Percentiles rank a stretch among this genome's conserved stretches.
These are phyloP conservation scores for Tetraneura akinire DNA, from an alignment of 1,140 invertebrate genomes.

Conservation along the genomic window DNA sequence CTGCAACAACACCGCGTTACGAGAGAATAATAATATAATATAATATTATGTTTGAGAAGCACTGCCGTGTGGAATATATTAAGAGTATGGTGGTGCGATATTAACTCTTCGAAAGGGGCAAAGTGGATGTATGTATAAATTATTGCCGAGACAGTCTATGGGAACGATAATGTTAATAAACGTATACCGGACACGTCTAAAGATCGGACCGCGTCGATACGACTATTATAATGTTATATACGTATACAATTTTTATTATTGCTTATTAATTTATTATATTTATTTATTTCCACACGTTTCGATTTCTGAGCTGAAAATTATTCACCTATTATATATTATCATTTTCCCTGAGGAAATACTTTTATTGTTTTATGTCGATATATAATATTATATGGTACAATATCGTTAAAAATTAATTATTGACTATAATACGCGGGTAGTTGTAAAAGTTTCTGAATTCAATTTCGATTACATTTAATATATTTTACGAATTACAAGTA, in stretches of 20 bases:
- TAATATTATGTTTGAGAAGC: background rate
- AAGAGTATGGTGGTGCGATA: background rate
- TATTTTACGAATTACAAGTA: too few species aligned
- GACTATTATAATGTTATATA: background rate
- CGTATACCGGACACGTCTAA: background rate
- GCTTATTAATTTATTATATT: background rate
- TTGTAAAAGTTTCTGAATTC: too few species aligned
- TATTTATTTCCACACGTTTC: background rate
- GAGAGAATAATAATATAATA: too few species aligned
- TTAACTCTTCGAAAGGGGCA: background rate
- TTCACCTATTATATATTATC: too few species aligned
- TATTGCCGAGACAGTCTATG: conserved; percentile 13
- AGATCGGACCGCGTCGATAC: background rate
- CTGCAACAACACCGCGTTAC: too few species aligned
- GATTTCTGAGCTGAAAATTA: background rate
- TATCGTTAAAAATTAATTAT: too few species aligned
- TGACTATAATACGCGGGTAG: too few species aligned
- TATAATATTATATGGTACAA: too few species aligned
- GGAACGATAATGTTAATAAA: background rate
- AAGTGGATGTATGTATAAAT: conserved; percentile 16
- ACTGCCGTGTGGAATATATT: background rate
- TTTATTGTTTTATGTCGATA: too few species aligned
- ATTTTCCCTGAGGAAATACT: too few species aligned
- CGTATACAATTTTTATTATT: too few species aligned
- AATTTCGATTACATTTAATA: too few species aligned